Percentiles rank a stretch among this genome's conserved stretches.
phyloP scores from a whole-genome alignment of 2,113 vertebrate genomes.

The Notothenia coriiceps region DNA sequence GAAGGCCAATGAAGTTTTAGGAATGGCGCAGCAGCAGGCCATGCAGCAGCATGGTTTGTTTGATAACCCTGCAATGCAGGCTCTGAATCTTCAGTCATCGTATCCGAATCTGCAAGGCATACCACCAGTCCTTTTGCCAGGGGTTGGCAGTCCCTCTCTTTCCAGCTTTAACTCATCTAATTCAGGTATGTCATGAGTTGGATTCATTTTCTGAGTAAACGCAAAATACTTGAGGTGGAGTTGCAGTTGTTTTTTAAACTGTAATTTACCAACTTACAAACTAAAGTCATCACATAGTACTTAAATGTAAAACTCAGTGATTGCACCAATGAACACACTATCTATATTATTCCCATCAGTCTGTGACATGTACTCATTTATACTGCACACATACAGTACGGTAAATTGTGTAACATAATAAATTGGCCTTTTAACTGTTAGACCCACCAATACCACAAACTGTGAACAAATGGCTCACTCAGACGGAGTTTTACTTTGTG shows the following conservation, averaged over 20 bases:
- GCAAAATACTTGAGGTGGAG: not conserved
- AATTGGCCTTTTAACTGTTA: not conserved
- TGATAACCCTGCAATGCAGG: slow-evolving; percentile 94
- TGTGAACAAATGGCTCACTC: slow-evolving; percentile 17
- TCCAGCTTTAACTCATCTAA: slow-evolving; percentile 97
- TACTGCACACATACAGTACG: not conserved
- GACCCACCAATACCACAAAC: not conserved
- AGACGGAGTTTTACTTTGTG: not conserved
- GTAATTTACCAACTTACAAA: not conserved
- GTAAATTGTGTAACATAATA: slow-evolving; percentile 6
- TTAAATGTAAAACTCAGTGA: not conserved
- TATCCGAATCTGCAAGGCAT: slow-evolving; percentile 97
- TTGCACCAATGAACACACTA: not conserved
- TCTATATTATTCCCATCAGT: not conserved
- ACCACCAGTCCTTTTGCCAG: slow-evolving; percentile 95
- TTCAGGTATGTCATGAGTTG: slow-evolving; percentile 90
- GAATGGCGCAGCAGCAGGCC: slow-evolving; percentile 93
- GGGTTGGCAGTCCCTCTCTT: slow-evolving; percentile 96
- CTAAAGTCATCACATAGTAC: not conserved
- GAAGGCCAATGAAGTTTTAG: slow-evolving; percentile 98
- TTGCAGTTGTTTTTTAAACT: not conserved
- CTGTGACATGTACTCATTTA: not conserved
- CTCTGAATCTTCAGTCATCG: slow-evolving; percentile 94
- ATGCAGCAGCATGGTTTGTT: slow-evolving; percentile 96
- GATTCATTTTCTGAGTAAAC: slow-evolving; percentile 5